phyloP scores from a whole-genome alignment of 2,888 invertebrate genomes.

The Phragmatobia fuliginosa region DNA sequence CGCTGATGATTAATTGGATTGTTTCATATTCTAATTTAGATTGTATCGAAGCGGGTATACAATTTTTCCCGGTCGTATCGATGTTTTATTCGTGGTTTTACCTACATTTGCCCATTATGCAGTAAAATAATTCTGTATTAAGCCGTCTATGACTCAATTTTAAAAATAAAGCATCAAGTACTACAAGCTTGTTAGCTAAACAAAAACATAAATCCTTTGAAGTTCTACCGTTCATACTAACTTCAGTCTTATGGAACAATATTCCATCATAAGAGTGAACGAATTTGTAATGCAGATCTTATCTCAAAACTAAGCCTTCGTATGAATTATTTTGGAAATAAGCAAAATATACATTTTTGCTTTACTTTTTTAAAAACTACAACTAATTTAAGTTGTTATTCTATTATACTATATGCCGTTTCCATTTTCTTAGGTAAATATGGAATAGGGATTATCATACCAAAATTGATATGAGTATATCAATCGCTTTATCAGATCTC shows the following conservation, averaged over 20 bases:
- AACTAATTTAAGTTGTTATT: neutral
- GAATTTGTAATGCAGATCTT: neutral
- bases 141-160: neutral
- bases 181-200: slow-evolving; percentile 9
- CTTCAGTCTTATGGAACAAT: neutral
- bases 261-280: neutral
- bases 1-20: neutral
- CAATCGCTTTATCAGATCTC: slow-evolving; percentile 7
- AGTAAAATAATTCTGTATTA: neutral
- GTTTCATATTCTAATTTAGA: neutral
- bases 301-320: neutral
- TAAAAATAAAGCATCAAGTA: slow-evolving; percentile 2
- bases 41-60: neutral
- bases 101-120: neutral
- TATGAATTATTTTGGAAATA: neutral
- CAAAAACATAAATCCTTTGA: slow-evolving; percentile 13
- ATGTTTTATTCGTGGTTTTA: neutral
- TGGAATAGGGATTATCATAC: too few relatives aligned
- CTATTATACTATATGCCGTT: neutral
- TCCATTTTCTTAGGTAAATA: neutral
- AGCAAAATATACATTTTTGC: too few relatives aligned
- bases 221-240: neutral
- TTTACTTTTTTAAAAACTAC: neutral
- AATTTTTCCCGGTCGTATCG: neutral
- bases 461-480: too few relatives aligned